Conservation (phyloP, 1,140 invertebrate species). For the Cotesia chilonis region DNA sequence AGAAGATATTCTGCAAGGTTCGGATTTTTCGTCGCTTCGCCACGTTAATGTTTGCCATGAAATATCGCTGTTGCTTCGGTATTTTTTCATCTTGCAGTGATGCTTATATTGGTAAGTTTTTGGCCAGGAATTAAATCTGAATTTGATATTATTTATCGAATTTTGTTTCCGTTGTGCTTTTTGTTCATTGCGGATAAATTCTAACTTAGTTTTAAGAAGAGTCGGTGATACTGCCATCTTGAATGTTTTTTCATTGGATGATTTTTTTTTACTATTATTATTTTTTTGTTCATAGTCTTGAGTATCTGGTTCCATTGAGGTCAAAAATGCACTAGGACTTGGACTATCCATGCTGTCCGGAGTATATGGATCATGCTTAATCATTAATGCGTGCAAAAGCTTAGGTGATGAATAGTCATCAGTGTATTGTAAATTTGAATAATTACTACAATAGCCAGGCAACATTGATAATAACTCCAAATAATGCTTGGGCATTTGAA, state of each 20-base stretch:
- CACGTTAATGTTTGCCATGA: slow-evolving; percentile 52
- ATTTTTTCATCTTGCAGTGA: slow-evolving; percentile 38
- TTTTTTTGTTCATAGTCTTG: slow-evolving; percentile 47
- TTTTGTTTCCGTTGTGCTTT: slow-evolving; percentile 38
- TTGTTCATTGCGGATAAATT: slow-evolving; percentile 46
- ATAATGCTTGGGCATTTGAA: slow-evolving; percentile 66
- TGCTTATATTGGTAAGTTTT: slow-evolving; percentile 39
- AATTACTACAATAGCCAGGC: slow-evolving; percentile 57
- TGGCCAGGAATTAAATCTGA: slow-evolving; percentile 45
- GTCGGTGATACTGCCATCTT: slow-evolving; percentile 69
- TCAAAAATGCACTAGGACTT: slow-evolving; percentile 70
- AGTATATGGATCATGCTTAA: slow-evolving; percentile 76
- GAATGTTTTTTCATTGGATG: slow-evolving; percentile 42
- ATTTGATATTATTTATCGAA: slow-evolving; percentile 42
- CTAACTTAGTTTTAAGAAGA: slow-evolving; percentile 67
- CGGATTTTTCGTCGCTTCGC: neutral
- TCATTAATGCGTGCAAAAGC: slow-evolving; percentile 67
- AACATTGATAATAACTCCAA: slow-evolving; percentile 62
- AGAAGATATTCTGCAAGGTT: slow-evolving; percentile 11
- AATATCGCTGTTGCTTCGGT: slow-evolving; percentile 58
- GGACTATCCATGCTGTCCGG: slow-evolving; percentile 80
- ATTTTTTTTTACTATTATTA: slow-evolving; percentile 45
- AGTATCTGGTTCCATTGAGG: slow-evolving; percentile 42
- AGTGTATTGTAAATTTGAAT: slow-evolving; percentile 49
- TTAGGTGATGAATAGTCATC: slow-evolving; percentile 54